These are phyloP conservation scores for Paramormyrops hopkinsi DNA, from an alignment of 2,797 vertebrate species.

Conservation along the genomic window DNA sequence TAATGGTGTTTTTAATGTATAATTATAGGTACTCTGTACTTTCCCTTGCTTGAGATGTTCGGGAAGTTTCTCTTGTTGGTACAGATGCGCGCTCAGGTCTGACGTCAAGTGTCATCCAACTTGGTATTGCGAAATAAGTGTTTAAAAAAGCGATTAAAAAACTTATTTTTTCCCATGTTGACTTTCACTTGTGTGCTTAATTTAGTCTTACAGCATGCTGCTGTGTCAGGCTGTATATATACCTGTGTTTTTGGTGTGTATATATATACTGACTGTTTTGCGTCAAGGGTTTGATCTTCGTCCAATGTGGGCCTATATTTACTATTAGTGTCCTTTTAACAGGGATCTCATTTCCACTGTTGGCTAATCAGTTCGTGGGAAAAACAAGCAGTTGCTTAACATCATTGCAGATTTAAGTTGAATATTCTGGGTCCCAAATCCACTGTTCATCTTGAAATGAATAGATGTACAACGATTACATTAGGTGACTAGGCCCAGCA, in stretches of 20 bases:
- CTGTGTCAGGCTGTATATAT: not conserved
- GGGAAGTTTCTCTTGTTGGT: not conserved
- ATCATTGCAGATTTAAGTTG: not conserved
- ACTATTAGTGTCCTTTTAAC: constrained; percentile 2
- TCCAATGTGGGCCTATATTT: not conserved
- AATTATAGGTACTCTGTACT: not conserved
- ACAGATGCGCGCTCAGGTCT: not conserved
- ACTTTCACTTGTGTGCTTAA: not conserved
- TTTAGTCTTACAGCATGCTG: not conserved
- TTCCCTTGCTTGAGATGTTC: not conserved
- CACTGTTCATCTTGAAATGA: not conserved
- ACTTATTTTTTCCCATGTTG: not conserved
- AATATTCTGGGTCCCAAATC: not conserved
- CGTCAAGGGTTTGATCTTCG: not conserved
- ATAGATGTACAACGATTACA: not conserved
- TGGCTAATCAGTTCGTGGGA: not conserved
- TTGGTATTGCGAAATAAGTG: constrained; percentile 8
- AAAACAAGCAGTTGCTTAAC: not conserved
- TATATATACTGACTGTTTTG: too few relatives aligned
- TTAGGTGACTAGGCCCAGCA: not conserved
- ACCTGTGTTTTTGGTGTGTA: not conserved
- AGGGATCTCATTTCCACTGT: constrained; percentile 15
- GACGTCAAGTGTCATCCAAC: not conserved
- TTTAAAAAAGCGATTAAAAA: not conserved
- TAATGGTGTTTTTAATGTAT: not conserved